Percentiles rank a stretch among this genome's conserved stretches.
These are phyloP conservation scores for Pampusana beccarii DNA, from an alignment of 2,113 vertebrate species.

Conservation along the genomic window DNA sequence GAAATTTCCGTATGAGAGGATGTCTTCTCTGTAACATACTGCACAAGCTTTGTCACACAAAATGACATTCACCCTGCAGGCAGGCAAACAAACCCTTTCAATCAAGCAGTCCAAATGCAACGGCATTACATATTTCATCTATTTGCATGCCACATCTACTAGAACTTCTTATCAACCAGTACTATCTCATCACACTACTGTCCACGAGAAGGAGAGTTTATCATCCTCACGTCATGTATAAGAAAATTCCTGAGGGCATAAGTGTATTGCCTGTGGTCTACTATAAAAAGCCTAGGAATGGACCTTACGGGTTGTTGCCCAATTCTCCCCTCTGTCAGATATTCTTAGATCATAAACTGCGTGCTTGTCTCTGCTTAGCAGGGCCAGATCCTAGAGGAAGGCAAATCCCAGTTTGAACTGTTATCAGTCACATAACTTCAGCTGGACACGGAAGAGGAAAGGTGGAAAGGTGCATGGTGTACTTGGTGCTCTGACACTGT, in stretches of 20 bases:
- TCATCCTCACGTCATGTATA: neutral
- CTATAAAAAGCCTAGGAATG: neutral
- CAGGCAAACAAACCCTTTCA: slow-evolving; percentile 6
- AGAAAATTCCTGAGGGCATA: neutral
- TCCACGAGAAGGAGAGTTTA: neutral
- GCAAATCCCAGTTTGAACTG: neutral
- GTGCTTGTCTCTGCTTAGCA: neutral
- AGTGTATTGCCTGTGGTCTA: neutral
- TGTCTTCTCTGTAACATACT: neutral
- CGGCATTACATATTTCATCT: neutral
- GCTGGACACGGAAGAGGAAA: neutral
- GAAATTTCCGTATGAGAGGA: neutral
- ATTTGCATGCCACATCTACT: neutral
- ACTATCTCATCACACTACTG: neutral
- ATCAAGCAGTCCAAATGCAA: neutral
- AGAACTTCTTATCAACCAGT: neutral
- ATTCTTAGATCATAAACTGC: neutral
- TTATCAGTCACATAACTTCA: neutral
- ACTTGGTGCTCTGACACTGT: neutral
- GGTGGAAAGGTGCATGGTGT: neutral
- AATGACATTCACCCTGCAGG: neutral
- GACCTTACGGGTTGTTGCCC: neutral
- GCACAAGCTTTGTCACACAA: neutral
- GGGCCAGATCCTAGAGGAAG: neutral
- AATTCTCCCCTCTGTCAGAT: neutral